Conservation (phyloP, 2,113 vertebrate species). For the Cavia aperea region DNA sequence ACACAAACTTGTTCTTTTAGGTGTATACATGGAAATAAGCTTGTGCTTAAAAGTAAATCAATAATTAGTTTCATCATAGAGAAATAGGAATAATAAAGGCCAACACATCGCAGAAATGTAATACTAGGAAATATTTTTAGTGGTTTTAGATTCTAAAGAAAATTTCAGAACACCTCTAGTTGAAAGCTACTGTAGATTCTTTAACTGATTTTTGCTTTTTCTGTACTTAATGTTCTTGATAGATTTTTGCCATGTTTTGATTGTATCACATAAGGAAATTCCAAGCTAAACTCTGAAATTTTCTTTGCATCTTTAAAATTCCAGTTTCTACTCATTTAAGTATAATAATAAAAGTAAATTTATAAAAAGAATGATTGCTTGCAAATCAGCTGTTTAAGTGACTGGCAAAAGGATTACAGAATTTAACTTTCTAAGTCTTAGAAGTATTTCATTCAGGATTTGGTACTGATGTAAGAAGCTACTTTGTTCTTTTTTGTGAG, state of each 20-base stretch:
- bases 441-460: constrained; percentile 63
- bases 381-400: background rate
- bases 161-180: background rate
- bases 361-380: background rate
- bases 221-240: background rate
- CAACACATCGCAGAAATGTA: background rate
- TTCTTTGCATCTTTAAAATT: constrained; percentile 9
- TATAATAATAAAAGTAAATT: background rate
- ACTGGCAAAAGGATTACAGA: background rate
- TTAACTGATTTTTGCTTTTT: constrained; percentile 1
- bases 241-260: constrained; percentile 28
- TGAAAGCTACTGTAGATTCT: background rate
- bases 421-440: constrained; percentile 30
- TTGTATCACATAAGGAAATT: background rate
- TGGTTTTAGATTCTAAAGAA: constrained; percentile 2
- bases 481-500: constrained; percentile 42
- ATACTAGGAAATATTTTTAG: background rate
- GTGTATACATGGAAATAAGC: background rate
- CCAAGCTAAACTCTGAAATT: constrained; percentile 3
- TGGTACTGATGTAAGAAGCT: background rate
- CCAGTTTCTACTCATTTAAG: background rate
- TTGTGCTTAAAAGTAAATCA: background rate
- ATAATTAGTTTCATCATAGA: background rate
- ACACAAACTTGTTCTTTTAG: background rate
- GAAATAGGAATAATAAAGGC: background rate